These are phyloP conservation scores for Festucalex cinctus DNA, from an alignment of 2,113 vertebrate genomes.

Conservation along the genomic window DNA sequence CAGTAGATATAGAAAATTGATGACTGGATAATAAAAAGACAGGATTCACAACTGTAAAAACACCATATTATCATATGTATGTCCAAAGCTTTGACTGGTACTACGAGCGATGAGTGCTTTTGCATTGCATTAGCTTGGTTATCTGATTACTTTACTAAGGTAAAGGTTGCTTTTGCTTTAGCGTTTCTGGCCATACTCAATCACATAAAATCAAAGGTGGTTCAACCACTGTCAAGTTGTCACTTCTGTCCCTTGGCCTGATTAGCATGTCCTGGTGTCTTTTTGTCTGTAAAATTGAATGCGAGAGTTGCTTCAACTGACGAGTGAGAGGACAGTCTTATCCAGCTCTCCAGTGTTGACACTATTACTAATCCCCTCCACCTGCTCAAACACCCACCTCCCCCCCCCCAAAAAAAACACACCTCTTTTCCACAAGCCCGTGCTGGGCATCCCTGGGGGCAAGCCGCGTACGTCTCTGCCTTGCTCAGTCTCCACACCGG, in stretches of 20 bases:
- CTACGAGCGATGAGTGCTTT: too few species aligned
- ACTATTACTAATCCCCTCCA: conserved; percentile 96
- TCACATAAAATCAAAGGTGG: too few species aligned
- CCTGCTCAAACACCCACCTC: conserved; percentile 91
- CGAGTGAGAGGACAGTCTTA: conserved; percentile 72
- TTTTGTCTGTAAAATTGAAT: conserved; percentile 57
- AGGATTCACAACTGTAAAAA: too few species aligned
- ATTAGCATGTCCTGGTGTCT: conserved; percentile 6
- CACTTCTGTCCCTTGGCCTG: conserved; percentile 14
- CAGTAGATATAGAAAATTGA: too few species aligned
- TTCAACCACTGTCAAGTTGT: conserved; percentile 18
- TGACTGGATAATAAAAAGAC: too few species aligned
- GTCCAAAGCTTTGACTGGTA: too few species aligned
- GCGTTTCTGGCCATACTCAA: too few species aligned
- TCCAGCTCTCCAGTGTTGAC: conserved; percentile 88
- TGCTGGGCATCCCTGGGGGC: conserved; percentile 65
- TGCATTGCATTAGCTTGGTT: too few species aligned
- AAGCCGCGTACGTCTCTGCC: conserved; percentile 46
- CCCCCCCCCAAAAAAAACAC: conserved; percentile 61
- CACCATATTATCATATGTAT: too few species aligned
- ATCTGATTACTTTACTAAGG: too few species aligned
- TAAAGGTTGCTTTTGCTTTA: too few species aligned
- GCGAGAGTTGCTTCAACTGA: conserved; percentile 65
- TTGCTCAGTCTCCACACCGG: conserved; percentile 63
- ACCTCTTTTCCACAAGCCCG: conserved; percentile 64